Evolutionary conservation across 2,797 vertebrate species (phyloP).

Genomic region (Sternotherus odoratus): DNA sequence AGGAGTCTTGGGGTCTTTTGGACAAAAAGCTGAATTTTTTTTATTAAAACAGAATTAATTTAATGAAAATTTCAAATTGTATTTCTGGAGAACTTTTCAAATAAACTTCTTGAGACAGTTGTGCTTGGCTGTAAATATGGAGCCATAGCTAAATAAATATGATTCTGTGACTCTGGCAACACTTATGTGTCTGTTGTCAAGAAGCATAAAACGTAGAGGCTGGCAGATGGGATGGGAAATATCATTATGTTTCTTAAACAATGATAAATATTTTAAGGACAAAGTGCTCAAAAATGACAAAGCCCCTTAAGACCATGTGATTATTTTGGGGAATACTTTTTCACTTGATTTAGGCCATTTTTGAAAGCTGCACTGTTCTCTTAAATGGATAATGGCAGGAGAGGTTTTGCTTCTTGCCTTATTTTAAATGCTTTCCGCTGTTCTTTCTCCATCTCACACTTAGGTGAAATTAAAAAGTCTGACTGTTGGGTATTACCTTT

Average conservation of each 20-base stretch:
- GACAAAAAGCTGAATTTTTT: background rate
- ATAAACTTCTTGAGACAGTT: slow-evolving; percentile 15
- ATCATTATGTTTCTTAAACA: background rate
- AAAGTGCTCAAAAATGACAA: slow-evolving; percentile 5
- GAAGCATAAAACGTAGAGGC: background rate
- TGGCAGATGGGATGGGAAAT: background rate
- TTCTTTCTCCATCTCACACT: slow-evolving; percentile 73
- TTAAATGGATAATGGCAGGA: slow-evolving; percentile 58
- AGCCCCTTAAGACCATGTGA: background rate
- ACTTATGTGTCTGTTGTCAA: background rate
- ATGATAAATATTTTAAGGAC: background rate
- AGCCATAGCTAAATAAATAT: background rate
- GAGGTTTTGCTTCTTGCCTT: slow-evolving; percentile 52
- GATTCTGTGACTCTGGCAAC: background rate
- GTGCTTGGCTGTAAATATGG: background rate
- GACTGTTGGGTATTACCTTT: slow-evolving; percentile 77
- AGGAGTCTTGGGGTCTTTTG: background rate
- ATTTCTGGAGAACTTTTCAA: slow-evolving; percentile 17
- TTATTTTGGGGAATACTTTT: slow-evolving; percentile 27
- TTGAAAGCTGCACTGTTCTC: slow-evolving; percentile 55
- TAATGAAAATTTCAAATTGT: background rate
- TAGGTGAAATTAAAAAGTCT: slow-evolving; percentile 82
- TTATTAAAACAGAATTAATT: background rate
- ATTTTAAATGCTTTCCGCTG: slow-evolving; percentile 72
- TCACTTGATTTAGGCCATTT: slow-evolving; percentile 54